Percentiles rank a stretch among this genome's conserved stretches.
Evolutionary conservation across 2,113 vertebrate species (phyloP).

Genomic region (Pollachius pollachius): DNA sequence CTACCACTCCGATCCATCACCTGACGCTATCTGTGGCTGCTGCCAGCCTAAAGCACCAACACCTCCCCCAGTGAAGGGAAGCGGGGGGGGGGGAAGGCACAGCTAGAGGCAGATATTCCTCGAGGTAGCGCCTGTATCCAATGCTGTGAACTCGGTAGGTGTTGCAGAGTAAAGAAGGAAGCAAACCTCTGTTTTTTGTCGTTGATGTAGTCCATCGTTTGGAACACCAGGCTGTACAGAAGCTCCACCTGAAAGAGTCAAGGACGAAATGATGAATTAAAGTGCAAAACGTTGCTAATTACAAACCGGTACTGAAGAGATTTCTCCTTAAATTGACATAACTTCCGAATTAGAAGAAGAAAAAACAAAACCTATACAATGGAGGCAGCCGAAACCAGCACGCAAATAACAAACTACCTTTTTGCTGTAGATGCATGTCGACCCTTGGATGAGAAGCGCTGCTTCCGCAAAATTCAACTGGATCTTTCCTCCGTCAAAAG

Average conservation of each 20-base stretch:
- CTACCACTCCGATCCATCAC: too few relatives aligned
- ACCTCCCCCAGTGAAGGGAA: too few relatives aligned
- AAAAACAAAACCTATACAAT: background rate
- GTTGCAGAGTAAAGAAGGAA: background rate
- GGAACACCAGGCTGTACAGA: constrained; percentile 87
- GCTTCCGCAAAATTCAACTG: constrained; percentile 92
- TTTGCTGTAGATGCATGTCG: constrained; percentile 89
- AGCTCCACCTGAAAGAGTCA: constrained; percentile 83
- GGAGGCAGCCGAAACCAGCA: background rate
- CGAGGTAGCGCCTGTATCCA: too few relatives aligned
- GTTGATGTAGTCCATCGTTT: constrained; percentile 87
- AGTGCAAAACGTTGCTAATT: too few relatives aligned
- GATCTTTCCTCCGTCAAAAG: constrained; percentile 87
- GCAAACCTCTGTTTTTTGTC: constrained; percentile 84
- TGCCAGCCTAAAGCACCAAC: too few relatives aligned
- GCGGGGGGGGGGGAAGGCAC: too few relatives aligned
- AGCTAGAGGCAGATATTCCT: too few relatives aligned
- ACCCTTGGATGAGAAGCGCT: constrained; percentile 89
- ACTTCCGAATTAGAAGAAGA: background rate
- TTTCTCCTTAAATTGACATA: too few relatives aligned
- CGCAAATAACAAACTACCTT: constrained; percentile 74
- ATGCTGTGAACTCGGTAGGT: too few relatives aligned
- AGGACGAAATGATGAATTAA: background rate
- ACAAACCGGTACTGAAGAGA: too few relatives aligned
- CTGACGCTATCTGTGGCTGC: too few relatives aligned